A percentile compares a stretch with the other conserved stretches of the same genome.
Evolutionary conservation across 2,797 vertebrate genomes (phyloP).

Genomic region (Coilia nasus): DNA sequence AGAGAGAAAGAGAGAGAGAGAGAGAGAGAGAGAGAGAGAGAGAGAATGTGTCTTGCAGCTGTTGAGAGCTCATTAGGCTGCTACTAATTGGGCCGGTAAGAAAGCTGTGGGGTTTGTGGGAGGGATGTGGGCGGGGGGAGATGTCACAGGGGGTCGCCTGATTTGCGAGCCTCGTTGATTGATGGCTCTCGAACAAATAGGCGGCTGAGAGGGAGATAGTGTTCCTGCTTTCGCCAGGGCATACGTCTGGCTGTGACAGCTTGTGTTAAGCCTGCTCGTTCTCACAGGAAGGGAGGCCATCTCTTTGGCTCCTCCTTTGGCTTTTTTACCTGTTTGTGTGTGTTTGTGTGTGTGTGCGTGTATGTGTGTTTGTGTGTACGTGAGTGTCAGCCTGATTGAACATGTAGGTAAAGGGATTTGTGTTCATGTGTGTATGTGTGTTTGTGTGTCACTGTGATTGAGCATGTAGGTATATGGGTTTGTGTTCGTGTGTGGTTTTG

Average conservation of each 20-base stretch:
- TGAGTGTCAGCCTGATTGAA: not conserved
- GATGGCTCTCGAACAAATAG: not conserved
- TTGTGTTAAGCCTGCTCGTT: not conserved
- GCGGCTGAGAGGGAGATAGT: not conserved
- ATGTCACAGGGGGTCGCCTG: not conserved
- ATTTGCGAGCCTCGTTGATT: constrained; percentile 23
- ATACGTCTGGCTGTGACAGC: not conserved
- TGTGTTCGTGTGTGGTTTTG: not conserved
- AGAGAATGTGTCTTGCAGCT: not conserved
- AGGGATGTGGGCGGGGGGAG: not conserved
- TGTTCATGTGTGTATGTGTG: not conserved
- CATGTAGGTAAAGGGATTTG: not conserved
- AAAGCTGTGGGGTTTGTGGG: not conserved
- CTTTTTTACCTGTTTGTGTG: not conserved
- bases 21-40: not conserved
- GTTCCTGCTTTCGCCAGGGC: not conserved
- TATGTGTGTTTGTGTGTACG: not conserved
- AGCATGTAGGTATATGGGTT: not conserved
- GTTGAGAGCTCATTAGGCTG: constrained; percentile 28
- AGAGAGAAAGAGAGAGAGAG: not conserved
- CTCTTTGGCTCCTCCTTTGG: not conserved
- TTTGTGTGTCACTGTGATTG: not conserved
- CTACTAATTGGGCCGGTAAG: constrained; percentile 29
- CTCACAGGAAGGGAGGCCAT: not conserved
- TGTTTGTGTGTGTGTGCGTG: too few relatives aligned